These are phyloP conservation scores for Ephestia elutella DNA, from an alignment of 1,140 invertebrate species.

Conservation along the genomic window DNA sequence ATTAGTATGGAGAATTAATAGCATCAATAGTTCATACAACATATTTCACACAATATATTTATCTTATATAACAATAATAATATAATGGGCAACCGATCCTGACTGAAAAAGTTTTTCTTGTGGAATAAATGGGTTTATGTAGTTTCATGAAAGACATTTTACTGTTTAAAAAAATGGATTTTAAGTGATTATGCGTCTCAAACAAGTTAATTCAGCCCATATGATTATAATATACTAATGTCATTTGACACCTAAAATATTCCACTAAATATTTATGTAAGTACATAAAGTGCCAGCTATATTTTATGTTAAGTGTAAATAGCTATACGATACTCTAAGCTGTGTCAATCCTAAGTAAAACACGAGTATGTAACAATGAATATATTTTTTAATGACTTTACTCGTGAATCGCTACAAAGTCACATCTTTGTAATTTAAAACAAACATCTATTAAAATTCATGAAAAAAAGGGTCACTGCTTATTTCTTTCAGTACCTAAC, in stretches of 20 bases:
- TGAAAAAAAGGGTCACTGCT: neutral
- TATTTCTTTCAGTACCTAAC: no score
- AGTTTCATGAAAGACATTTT: no score
- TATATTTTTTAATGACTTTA: neutral
- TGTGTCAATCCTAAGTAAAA: conserved; percentile 30
- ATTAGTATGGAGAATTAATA: conserved; percentile 22
- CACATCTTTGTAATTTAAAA: neutral
- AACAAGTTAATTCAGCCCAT: neutral
- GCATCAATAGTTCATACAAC: conserved; percentile 6
- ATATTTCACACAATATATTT: conserved; percentile 5
- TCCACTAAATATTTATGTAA: conserved; percentile 35
- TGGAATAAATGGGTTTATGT: no score
- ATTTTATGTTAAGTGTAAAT: conserved; percentile 43
- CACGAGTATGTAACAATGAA: conserved; percentile 16
- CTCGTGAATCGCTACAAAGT: conserved; percentile 3
- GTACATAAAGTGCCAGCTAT: conserved; percentile 56
- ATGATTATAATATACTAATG: conserved; percentile 18
- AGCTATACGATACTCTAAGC: conserved; percentile 45
- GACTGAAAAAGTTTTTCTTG: no score
- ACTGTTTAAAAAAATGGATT: neutral
- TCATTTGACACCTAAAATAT: conserved; percentile 32
- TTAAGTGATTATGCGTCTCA: neutral
- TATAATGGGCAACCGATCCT: neutral
- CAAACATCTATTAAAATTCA: neutral
- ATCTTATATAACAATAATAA: neutral